Percentiles rank a stretch among this genome's conserved stretches.
Evolutionary conservation across 2,797 vertebrate genomes (phyloP).

Genomic region (Lemur catta): DNA sequence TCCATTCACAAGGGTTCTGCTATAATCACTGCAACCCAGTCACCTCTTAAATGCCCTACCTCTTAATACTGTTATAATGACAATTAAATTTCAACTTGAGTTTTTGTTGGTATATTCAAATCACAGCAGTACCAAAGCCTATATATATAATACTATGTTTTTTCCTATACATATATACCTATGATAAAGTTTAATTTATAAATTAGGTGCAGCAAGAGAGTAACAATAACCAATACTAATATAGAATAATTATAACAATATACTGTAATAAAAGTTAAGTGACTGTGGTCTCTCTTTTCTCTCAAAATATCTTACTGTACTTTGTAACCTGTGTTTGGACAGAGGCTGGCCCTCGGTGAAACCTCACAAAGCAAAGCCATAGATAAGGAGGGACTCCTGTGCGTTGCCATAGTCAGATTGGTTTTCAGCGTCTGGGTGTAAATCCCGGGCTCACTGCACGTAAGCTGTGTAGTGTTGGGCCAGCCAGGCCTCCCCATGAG

Average conservation of each 20-base stretch:
- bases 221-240: background rate
- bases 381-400: background rate
- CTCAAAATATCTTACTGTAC: background rate
- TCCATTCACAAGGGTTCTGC: background rate
- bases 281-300: background rate
- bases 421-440: too few species aligned
- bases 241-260: background rate
- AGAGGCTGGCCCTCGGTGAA: background rate
- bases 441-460: background rate
- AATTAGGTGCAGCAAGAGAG: background rate
- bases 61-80: background rate
- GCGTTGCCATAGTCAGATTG: accelerated
- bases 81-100: background rate
- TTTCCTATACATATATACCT: background rate
- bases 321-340: background rate
- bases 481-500: background rate
- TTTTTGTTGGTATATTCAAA: background rate
- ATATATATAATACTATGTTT: background rate
- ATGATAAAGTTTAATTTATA: background rate
- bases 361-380: background rate
- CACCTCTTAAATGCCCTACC: background rate
- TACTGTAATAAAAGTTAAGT: background rate
- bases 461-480: too few species aligned
- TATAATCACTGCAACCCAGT: too few species aligned
- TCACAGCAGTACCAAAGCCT: background rate